These are phyloP conservation scores for Holothuria leucospilota DNA, from an alignment of 53 echinoderm and acorn worm species.

Conservation along the genomic window DNA sequence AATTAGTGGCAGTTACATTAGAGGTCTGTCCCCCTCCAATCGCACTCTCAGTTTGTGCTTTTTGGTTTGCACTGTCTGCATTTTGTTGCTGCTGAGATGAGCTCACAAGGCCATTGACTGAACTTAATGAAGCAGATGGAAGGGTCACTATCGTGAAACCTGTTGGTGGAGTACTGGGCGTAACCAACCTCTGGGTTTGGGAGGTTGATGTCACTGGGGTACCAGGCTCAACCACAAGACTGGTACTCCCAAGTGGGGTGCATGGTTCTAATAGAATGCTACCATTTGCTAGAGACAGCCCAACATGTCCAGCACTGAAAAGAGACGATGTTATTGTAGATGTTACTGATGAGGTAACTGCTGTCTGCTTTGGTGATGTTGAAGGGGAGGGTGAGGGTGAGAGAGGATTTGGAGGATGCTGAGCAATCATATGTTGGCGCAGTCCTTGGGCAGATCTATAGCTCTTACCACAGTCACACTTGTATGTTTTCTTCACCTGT, in stretches of 20 bases:
- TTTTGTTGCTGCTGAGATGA: constrained; percentile 59
- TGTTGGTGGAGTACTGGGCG: constrained; percentile 69
- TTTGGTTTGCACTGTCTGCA: constrained; percentile 40
- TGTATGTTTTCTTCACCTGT: constrained; percentile 94
- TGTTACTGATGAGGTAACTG: constrained; percentile 35
- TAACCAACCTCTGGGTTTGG: constrained; percentile 56
- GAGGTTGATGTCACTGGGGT: constrained; percentile 58
- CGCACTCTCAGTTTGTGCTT: constrained; percentile 49
- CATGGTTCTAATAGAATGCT: constrained; percentile 74
- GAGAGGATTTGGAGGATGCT: constrained; percentile 65
- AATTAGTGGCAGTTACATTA: background rate
- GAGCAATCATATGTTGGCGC: constrained; percentile 85
- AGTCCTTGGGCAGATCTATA: constrained; percentile 94
- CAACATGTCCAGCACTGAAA: constrained; percentile 64
- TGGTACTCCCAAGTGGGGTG: constrained; percentile 59
- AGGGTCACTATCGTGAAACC: constrained; percentile 86
- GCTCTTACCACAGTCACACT: constrained; percentile 96
- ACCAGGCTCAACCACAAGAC: constrained; percentile 69
- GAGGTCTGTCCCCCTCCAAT: background rate
- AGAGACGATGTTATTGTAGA: constrained; percentile 33
- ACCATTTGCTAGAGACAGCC: constrained; percentile 79
- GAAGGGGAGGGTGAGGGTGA: constrained; percentile 61
- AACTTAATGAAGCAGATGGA: constrained; percentile 68
- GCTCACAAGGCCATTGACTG: constrained; percentile 37
- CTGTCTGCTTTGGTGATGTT: constrained; percentile 65